Percentiles rank a stretch among this genome's conserved stretches.
Evolutionary conservation across 2,797 vertebrate genomes (phyloP).

Genomic region (Austrolebias charrua): DNA sequence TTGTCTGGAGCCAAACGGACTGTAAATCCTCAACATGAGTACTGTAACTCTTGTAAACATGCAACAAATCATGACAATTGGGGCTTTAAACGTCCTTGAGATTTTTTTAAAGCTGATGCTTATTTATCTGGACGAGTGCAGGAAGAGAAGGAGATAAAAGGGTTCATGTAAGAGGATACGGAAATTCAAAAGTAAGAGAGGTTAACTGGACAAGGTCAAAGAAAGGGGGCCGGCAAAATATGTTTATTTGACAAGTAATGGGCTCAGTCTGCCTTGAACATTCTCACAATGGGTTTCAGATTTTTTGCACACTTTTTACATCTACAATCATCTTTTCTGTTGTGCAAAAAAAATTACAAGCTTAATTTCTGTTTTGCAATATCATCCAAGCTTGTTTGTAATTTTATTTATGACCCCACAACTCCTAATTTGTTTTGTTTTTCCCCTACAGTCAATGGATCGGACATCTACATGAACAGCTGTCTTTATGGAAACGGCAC

Average conservation of each 20-base stretch:
- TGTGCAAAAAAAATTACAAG: conserved; percentile 11
- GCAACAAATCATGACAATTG: neutral
- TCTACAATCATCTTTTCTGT: conserved; percentile 12
- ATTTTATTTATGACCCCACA: neutral
- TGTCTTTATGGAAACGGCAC: conserved; percentile 91
- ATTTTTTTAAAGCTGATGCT: conserved; percentile 24
- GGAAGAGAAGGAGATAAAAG: conserved; percentile 48
- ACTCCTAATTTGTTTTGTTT: conserved; percentile 22
- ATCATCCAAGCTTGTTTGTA: neutral
- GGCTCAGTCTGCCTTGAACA: neutral
- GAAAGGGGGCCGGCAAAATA: conserved; percentile 43
- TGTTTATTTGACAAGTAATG: conserved; percentile 15
- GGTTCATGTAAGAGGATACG: conserved; percentile 71
- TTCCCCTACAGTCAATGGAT: conserved; percentile 82
- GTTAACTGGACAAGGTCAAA: conserved; percentile 56
- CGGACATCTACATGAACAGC: conserved; percentile 93
- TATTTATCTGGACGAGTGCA: conserved; percentile 46
- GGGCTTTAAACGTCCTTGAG: conserved; percentile 11
- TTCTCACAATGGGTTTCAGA: neutral
- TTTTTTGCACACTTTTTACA: conserved; percentile 13
- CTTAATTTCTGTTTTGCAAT: neutral
- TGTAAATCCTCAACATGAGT: conserved; percentile 6
- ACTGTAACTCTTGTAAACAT: conserved; percentile 4
- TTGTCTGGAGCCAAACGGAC: conserved; percentile 4
- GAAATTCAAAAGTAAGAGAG: conserved; percentile 57